Evolutionary conservation across 2,888 invertebrate species (phyloP).

Genomic region (Melanargia galathea): DNA sequence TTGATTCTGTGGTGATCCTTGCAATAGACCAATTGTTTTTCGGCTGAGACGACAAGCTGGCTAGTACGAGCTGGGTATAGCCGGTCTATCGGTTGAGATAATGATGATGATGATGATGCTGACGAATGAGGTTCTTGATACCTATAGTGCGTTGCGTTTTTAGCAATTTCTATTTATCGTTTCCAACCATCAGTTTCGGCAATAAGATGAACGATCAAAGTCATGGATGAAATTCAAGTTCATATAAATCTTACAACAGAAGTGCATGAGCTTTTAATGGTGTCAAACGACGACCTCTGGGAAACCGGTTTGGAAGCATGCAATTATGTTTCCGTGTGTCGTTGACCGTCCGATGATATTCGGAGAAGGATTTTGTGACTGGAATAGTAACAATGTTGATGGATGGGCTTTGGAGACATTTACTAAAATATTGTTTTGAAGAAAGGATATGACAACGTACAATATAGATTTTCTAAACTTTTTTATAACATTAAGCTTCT

Average conservation of each 20-base stretch:
- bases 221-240: slow-evolving; percentile 26
- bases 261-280: slow-evolving; percentile 23
- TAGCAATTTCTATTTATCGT: no score
- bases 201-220: slow-evolving; percentile 15
- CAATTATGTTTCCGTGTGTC: slow-evolving; percentile 34
- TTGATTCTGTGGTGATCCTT: no score
- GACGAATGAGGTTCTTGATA: no score
- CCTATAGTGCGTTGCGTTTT: neutral
- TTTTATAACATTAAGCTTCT: no score
- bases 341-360: slow-evolving; percentile 28
- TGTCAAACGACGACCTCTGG: slow-evolving; percentile 24
- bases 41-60: no score
- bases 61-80: no score
- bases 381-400: neutral
- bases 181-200: neutral
- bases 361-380: slow-evolving; percentile 8
- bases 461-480: neutral
- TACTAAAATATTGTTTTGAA: neutral
- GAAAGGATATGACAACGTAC: neutral
- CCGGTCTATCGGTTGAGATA: no score
- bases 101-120: no score
- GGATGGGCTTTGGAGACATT: neutral
- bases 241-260: slow-evolving; percentile 15
- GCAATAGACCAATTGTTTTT: no score
- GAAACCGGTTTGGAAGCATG: slow-evolving; percentile 25